phyloP scores from a whole-genome alignment of 2,888 invertebrate species.

The Hydriomena furcata region DNA sequence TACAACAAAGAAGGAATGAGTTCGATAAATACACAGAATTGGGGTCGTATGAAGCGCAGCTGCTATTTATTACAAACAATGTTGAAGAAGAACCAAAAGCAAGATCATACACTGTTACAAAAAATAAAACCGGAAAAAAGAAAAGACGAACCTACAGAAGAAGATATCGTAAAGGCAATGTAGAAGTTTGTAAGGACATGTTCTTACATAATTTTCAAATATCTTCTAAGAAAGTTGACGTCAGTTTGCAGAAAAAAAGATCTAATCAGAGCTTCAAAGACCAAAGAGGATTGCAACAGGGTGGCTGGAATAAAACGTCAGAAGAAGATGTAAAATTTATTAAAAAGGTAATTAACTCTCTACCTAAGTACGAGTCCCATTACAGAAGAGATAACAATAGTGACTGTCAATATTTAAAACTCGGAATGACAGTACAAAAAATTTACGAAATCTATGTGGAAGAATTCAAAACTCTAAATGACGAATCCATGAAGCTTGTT shows the following conservation, averaged over 20 bases:
- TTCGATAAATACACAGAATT: constrained; percentile 26
- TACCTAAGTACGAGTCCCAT: not conserved
- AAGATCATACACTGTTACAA: constrained; percentile 9
- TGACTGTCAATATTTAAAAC: not conserved
- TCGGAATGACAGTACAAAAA: not conserved
- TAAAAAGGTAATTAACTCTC: not conserved
- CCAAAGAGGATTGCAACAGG: constrained; percentile 14
- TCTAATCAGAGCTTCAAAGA: constrained; percentile 13
- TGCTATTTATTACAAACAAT: constrained; percentile 21
- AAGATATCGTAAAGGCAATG: not conserved
- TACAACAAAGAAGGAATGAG: constrained; percentile 24
- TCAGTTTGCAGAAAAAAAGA: constrained; percentile 8
- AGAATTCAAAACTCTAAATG: constrained; percentile 13
- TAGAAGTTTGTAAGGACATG: constrained; percentile 18
- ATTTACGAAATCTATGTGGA: not conserved
- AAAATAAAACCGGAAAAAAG: constrained; percentile 2
- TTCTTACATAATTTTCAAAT: constrained; percentile 24
- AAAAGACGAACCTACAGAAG: constrained; percentile 4
- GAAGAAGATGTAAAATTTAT: not conserved
- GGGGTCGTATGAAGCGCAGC: constrained; percentile 29
- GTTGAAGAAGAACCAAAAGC: constrained; percentile 15
- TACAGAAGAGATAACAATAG: not conserved
- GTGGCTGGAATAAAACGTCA: constrained; percentile 3
- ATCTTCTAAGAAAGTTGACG: constrained; percentile 3
- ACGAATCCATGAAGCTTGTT: constrained; percentile 6